These are phyloP conservation scores for Phyllotreta striolata DNA, from an alignment of 2,888 invertebrate genomes.

Conservation along the genomic window DNA sequence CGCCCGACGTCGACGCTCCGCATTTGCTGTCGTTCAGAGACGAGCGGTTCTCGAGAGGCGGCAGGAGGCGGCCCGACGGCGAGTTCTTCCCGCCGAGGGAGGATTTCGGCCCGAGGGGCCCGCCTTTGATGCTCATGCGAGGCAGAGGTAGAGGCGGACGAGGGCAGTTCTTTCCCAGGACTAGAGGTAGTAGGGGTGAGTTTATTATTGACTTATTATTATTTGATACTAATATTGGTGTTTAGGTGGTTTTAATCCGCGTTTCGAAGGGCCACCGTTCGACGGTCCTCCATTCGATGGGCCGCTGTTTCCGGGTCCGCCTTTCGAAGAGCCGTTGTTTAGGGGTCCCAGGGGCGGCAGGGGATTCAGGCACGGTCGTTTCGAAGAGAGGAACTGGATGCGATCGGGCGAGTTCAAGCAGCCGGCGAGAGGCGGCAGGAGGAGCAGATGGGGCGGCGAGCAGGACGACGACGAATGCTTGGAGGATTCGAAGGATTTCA, in stretches of 20 bases:
- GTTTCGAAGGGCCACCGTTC: slow-evolving; percentile 45
- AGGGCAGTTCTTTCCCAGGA: slow-evolving; percentile 32
- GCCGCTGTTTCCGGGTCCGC: slow-evolving; percentile 51
- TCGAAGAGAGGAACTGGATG: slow-evolving; percentile 50
- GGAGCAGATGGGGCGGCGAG: slow-evolving; percentile 42
- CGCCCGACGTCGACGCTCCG: slow-evolving; percentile 25
- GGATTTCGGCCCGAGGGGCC: slow-evolving; percentile 47
- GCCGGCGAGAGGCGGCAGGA: slow-evolving; percentile 33
- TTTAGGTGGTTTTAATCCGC: slow-evolving; percentile 34
- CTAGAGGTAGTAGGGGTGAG: slow-evolving; percentile 35
- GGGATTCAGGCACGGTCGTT: slow-evolving; percentile 40
- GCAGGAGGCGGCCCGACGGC: slow-evolving; percentile 42
- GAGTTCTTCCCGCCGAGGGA: slow-evolving; percentile 48
- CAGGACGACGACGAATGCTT: slow-evolving; percentile 14
- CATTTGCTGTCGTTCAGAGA: slow-evolving; percentile 31
- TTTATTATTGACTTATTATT: slow-evolving; percentile 4
- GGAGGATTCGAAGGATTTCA: slow-evolving; percentile 23
- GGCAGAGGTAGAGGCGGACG: slow-evolving; percentile 42
- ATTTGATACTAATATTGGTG: neutral
- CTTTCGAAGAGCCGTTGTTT: slow-evolving; percentile 47
- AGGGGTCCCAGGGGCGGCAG: slow-evolving; percentile 34
- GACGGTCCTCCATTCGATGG: slow-evolving; percentile 52
- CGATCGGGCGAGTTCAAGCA: slow-evolving; percentile 36
- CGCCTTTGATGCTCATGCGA: slow-evolving; percentile 41
- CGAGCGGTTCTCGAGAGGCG: slow-evolving; percentile 50